phyloP scores from a whole-genome alignment of 2,797 vertebrate species.

The Diplodus puntazzo region DNA sequence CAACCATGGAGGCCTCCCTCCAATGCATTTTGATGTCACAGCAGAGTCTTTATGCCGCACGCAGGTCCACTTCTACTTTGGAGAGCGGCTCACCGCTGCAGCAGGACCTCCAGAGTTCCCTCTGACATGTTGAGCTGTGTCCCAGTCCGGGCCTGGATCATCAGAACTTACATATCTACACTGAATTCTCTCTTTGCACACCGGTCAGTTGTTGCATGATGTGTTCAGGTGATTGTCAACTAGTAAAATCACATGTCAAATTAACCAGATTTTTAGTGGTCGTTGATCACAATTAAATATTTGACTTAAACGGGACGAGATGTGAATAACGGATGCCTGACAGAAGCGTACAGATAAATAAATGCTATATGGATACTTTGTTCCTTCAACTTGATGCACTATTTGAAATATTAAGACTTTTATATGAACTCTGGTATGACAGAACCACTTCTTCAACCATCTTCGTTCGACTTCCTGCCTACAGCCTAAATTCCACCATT shows the following conservation, averaged over 20 bases:
- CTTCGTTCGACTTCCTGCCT: background rate
- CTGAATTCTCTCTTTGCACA: background rate
- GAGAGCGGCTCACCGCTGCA: slow-evolving; percentile 1
- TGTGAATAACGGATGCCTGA: background rate
- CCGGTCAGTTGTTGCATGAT: background rate
- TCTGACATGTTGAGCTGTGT: slow-evolving; percentile 54
- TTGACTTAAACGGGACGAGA: background rate
- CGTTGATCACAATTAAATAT: background rate
- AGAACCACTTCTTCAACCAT: background rate
- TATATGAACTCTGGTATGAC: background rate
- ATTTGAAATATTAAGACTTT: background rate
- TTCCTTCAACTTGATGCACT: background rate
- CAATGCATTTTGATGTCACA: slow-evolving; percentile 14
- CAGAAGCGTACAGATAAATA: slow-evolving; percentile 4
- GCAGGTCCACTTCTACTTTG: slow-evolving; percentile 22
- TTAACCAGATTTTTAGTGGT: slow-evolving; percentile 4
- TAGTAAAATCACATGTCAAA: background rate
- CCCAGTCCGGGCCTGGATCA: slow-evolving; percentile 46
- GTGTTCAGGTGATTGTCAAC: background rate
- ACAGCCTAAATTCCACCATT: background rate
- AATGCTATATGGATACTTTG: background rate
- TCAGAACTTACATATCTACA: slow-evolving; percentile 1
- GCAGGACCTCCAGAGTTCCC: slow-evolving; percentile 12
- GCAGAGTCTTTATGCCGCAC: slow-evolving; percentile 28
- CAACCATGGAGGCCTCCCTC: slow-evolving; percentile 31